Percentiles rank a stretch among this genome's conserved stretches.
These are phyloP conservation scores for Drosophila ezoana DNA, from an alignment of 2,888 invertebrate species.

Conservation along the genomic window DNA sequence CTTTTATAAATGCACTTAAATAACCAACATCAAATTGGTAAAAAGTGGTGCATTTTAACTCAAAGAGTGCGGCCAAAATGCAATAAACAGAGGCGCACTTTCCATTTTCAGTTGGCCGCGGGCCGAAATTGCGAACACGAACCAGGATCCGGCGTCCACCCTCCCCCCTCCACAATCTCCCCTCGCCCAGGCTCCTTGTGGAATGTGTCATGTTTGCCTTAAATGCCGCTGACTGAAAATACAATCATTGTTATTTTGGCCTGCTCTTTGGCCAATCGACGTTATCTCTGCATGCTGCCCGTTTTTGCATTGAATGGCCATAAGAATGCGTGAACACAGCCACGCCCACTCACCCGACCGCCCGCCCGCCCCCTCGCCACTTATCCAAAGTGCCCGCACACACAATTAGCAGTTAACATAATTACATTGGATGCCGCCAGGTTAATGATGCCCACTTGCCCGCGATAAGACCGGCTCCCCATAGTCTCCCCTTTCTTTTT, in stretches of 20 bases:
- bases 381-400: constrained; percentile 9
- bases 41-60: constrained; percentile 41
- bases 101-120: constrained; percentile 10
- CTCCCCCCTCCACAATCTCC: background rate
- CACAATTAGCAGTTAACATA: constrained; percentile 71
- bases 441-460: constrained; percentile 68
- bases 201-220: constrained; percentile 31
- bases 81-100: constrained; percentile 3
- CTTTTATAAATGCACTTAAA: constrained; percentile 39
- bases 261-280: constrained; percentile 36
- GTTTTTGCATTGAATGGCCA: constrained; percentile 28
- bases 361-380: constrained; percentile 5
- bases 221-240: constrained; percentile 30
- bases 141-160: constrained; percentile 4
- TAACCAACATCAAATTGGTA: constrained; percentile 15
- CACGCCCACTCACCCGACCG: background rate
- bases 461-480: constrained; percentile 53
- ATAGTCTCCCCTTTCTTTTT: background rate
- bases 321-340: constrained; percentile 12
- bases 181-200: no score
- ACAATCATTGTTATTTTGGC: constrained; percentile 13
- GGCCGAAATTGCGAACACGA: constrained; percentile 10
- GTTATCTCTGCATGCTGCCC: constrained; percentile 40
- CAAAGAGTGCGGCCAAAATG: constrained; percentile 9
- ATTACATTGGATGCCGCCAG: constrained; percentile 66